Evolutionary conservation across 2,888 invertebrate species (phyloP), one percentile per base, ranked within the genome.

Genomic region (Danaus chrysippus): DNA sequence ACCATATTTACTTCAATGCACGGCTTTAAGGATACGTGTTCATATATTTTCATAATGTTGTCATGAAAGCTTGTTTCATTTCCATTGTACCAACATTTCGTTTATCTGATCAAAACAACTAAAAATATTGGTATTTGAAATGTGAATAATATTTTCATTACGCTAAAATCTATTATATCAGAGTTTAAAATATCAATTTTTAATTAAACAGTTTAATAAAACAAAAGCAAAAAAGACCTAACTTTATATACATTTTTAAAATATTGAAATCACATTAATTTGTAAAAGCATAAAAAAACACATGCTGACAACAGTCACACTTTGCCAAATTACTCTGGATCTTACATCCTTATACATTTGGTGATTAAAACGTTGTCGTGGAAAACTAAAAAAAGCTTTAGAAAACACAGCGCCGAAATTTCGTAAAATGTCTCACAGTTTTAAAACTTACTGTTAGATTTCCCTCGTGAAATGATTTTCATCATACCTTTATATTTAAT

Each of bases 1-100:
- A 70, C 81, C 82, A 81, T 85, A 84, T 85, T 86, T 86, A 86
- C 85, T 86, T 81, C 80, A 80, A 82, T 84, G 84, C 83, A 77
- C 80, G 75, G 66, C 76, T 73, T 75, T 72, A 69, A 76, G 76
- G 77, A 80, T 81, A 77, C 75, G 77, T 80, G 74, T 73, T 72
- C 78, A 76, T 81, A 76, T 66, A 79, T 78, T 79, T 74, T 77
- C 75, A 68, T 67, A 73, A 73, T 56, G 17, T 64, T 67, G 62
- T 63, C 67, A 59, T 67, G 49, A 58, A 44, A 53, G 41, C 54
- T 62, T 44, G 53, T 64, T 54, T 60, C 46, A 58, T 58, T 59
- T 23, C 49, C 13, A 58, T 64, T 65, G 58, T 64, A 10, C 15
- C 49, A 42, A 23, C 19, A 54, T 15, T 10, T 49, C 19, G n/a